Evolutionary conservation across 2,888 invertebrate genomes (phyloP).

Genomic region (Lasioglossum vierecki): DNA sequence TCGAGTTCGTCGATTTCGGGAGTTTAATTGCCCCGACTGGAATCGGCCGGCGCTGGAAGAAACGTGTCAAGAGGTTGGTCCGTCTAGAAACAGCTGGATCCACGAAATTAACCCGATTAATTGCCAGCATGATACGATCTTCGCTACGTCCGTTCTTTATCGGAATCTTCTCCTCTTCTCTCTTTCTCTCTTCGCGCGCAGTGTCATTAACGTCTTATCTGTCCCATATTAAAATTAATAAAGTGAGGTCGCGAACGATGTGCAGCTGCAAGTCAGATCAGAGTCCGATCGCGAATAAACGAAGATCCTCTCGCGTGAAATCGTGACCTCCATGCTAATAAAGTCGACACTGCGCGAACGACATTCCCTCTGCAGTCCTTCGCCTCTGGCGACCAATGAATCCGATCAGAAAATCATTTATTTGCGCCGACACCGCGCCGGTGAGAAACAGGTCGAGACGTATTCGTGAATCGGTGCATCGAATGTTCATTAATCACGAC

Average conservation of each 20-base stretch:
- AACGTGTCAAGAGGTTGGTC: neutral
- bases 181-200: neutral
- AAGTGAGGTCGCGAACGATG: slow-evolving; percentile 4
- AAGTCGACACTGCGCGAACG: neutral
- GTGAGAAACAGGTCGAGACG: neutral
- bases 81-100: slow-evolving; percentile 26
- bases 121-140: slow-evolving; percentile 30
- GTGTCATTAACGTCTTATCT: slow-evolving; percentile 41
- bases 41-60: neutral
- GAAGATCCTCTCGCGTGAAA: neutral
- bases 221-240: slow-evolving; percentile 45
- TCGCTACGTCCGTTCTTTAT: slow-evolving; percentile 13
- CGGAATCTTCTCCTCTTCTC: slow-evolving; percentile 7
- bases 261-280: slow-evolving; percentile 40
- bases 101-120: slow-evolving; percentile 36
- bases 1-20: neutral
- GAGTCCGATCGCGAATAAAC: slow-evolving; percentile 12
- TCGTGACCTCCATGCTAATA: neutral
- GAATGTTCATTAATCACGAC: neutral
- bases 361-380: neutral
- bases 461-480: neutral
- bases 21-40: neutral
- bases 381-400: neutral
- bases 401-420: neutral
- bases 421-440: neutral